Evolutionary conservation across 2,888 invertebrate species (phyloP).

Genomic region (Glyphotaelius pellucidus): DNA sequence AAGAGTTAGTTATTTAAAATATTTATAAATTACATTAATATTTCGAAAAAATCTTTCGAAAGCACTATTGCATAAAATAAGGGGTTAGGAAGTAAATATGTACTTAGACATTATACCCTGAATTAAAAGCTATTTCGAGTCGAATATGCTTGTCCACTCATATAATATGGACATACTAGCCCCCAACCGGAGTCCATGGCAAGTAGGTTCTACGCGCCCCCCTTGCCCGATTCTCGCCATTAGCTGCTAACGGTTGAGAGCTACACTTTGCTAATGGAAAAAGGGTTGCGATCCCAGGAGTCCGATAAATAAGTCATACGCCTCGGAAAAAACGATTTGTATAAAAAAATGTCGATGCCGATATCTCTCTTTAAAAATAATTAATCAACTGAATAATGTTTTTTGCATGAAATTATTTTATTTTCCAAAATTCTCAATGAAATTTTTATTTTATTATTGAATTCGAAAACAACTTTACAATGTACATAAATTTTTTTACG

Average conservation of each 20-base stretch:
- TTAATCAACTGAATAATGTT: not conserved
- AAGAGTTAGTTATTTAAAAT: no score
- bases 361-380: not conserved
- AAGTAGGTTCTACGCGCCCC: not conserved
- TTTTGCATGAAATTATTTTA: not conserved
- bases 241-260: not conserved
- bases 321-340: not conserved
- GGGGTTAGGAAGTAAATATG: not conserved
- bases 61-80: no score
- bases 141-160: not conserved
- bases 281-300: not conserved
- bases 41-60: no score
- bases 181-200: not conserved
- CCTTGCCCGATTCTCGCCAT: not conserved
- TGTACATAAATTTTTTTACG: no score
- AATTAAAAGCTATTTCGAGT: not conserved
- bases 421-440: not conserved
- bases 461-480: no score
- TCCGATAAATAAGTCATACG: not conserved
- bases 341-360: not conserved
- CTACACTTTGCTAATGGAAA: conserved; percentile 2
- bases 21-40: no score
- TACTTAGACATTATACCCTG: not conserved
- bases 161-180: not conserved
- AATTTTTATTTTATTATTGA: not conserved